Evolutionary conservation across 2,797 vertebrate species (phyloP).

Genomic region (Parambassis ranga): DNA sequence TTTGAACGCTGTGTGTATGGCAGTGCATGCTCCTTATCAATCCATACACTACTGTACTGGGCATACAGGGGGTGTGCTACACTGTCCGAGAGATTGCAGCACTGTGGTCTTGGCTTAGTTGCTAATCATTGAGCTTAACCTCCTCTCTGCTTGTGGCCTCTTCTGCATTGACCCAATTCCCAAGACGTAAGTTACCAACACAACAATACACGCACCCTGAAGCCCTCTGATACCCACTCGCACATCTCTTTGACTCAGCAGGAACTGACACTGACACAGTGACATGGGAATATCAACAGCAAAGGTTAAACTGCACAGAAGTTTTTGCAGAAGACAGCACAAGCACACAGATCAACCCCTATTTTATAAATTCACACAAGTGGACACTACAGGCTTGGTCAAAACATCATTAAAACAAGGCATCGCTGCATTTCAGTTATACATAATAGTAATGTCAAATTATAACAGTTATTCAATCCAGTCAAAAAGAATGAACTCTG

Average conservation of each 20-base stretch:
- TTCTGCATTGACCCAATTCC: constrained; percentile 80
- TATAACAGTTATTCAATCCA: background rate
- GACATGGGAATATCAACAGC: constrained; percentile 3
- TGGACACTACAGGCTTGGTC: background rate
- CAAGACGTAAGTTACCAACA: constrained; percentile 70
- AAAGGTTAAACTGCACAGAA: background rate
- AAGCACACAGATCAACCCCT: background rate
- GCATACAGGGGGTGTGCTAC: constrained; percentile 5
- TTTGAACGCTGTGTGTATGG: background rate
- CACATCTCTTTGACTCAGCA: constrained; percentile 30
- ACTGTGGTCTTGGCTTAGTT: constrained; percentile 74
- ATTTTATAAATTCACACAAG: background rate
- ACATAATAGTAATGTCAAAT: background rate
- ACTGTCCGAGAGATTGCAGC: constrained; percentile 62
- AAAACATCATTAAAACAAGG: background rate
- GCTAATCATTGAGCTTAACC: constrained; percentile 81
- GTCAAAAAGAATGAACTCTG: too few species aligned
- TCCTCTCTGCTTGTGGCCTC: constrained; percentile 67
- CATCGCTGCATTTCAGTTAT: background rate
- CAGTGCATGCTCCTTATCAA: constrained; percentile 17
- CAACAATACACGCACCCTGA: constrained; percentile 38
- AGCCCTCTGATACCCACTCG: constrained; percentile 14
- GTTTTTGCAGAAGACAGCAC: background rate
- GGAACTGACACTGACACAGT: background rate
- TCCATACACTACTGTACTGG: background rate